Conservation (phyloP, 2,888 invertebrate species). For the Himalopsyche tibetana region DNA sequence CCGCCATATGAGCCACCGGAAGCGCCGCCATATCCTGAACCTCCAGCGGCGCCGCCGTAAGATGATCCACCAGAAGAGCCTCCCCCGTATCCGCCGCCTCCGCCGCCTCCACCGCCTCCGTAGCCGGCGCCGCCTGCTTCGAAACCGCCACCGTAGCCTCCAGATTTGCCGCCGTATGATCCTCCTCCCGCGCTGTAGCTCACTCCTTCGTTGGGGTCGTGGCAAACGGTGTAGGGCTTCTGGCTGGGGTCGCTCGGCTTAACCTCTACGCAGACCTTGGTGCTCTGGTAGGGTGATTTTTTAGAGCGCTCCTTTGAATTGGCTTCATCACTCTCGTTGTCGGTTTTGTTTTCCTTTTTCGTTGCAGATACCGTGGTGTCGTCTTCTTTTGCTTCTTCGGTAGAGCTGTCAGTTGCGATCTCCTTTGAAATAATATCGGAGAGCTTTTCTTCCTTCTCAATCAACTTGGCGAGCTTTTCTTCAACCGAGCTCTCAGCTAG, state of each 20-base stretch:
- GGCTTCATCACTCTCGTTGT: neutral
- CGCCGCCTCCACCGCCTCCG: neutral
- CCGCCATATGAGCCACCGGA: constrained; percentile 47
- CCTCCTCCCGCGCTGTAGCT: neutral
- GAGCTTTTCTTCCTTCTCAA: neutral
- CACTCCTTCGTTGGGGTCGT: constrained; percentile 17
- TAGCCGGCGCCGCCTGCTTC: constrained; percentile 1
- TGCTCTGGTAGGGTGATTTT: neutral
- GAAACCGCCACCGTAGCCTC: constrained; percentile 35
- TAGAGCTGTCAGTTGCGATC: neutral
- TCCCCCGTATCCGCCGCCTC: constrained; percentile 27
- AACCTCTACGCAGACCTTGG: constrained; percentile 51
- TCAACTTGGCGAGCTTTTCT: constrained; percentile 24
- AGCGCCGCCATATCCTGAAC: constrained; percentile 48
- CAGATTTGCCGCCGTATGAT: constrained; percentile 41
- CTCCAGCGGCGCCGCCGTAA: neutral
- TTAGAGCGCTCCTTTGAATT: constrained; percentile 35
- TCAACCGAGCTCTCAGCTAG: constrained; percentile 41
- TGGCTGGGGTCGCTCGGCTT: constrained; percentile 49
- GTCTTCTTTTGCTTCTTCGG: constrained; percentile 44
- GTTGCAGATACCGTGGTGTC: constrained; percentile 1
- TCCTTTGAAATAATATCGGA: neutral
- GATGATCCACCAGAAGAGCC: constrained; percentile 31
- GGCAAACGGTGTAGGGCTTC: constrained; percentile 54
- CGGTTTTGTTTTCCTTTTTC: constrained; percentile 11